phyloP scores from a whole-genome alignment of 2,888 invertebrate species.

The Lithosia quadra region DNA sequence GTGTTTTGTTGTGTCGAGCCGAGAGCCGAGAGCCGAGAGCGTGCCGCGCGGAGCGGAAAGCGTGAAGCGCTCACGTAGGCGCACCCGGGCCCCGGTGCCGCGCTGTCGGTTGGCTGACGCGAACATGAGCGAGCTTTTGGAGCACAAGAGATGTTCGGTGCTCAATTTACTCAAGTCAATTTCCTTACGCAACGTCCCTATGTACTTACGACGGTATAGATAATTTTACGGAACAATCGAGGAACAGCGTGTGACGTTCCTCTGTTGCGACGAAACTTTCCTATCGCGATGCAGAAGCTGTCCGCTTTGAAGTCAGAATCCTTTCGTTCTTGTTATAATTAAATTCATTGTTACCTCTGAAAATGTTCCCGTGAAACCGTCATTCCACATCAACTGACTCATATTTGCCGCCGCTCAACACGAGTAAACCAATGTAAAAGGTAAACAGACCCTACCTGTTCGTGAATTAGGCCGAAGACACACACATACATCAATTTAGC shows the following conservation, averaged over 20 bases:
- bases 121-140: not conserved
- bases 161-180: not conserved
- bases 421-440: not conserved
- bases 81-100: no score
- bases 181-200: not conserved
- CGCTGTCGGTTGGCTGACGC: not conserved
- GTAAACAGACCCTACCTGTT: not conserved
- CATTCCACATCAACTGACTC: not conserved
- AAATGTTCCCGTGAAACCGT: not conserved
- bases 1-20: constrained; percentile 38
- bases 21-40: not conserved
- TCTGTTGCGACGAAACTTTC: no score
- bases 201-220: no score
- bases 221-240: no score
- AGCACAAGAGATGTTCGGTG: not conserved
- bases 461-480: not conserved
- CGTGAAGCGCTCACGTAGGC: not conserved
- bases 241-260: no score
- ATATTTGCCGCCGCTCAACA: not conserved
- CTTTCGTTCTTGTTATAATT: not conserved
- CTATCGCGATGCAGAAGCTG: not conserved
- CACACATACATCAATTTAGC: not conserved
- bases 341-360: not conserved
- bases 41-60: not conserved
- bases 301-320: not conserved